Conservation (phyloP, 2,888 invertebrate species). For the Ceratothoa steindachneri region DNA sequence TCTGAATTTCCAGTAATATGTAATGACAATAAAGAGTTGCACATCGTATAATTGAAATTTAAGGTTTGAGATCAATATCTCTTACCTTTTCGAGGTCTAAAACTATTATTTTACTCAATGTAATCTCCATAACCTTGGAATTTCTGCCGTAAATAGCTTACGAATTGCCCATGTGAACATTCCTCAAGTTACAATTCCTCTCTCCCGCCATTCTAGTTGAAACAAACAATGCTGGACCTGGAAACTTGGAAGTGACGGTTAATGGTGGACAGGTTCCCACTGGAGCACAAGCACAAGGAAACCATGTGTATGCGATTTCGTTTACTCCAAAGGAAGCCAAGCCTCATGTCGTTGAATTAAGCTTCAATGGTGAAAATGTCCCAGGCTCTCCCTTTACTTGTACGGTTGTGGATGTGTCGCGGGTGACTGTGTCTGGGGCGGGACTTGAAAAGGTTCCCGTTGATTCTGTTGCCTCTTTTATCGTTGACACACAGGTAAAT, state of each 20-base stretch:
- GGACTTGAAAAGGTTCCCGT: constrained; percentile 85
- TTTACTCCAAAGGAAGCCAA: constrained; percentile 90
- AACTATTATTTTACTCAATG: too few species aligned
- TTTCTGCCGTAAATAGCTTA: too few species aligned
- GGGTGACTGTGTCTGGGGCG: constrained; percentile 73
- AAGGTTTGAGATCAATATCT: too few species aligned
- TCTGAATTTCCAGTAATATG: too few species aligned
- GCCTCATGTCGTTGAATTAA: constrained; percentile 85
- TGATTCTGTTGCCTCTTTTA: constrained; percentile 75
- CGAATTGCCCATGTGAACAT: too few species aligned
- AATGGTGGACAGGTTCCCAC: constrained; percentile 96
- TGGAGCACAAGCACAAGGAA: constrained; percentile 92
- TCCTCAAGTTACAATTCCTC: too few species aligned
- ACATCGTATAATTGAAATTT: too few species aligned
- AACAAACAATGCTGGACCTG: constrained; percentile 96
- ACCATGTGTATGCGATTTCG: constrained; percentile 92
- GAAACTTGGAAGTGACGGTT: constrained; percentile 96
- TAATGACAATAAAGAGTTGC: too few species aligned
- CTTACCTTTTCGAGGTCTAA: too few species aligned
- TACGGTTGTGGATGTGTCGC: constrained; percentile 73
- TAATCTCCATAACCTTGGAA: too few species aligned
- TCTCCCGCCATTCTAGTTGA: too few species aligned
- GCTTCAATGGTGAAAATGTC: constrained; percentile 93
- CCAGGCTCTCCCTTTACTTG: constrained; percentile 82
- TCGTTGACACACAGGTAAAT: constrained; percentile 73